A percentile compares a stretch with the other conserved stretches of the same genome.
phyloP scores from a whole-genome alignment of 2,797 vertebrate genomes.

The Cynodonichthys magdalenae region DNA sequence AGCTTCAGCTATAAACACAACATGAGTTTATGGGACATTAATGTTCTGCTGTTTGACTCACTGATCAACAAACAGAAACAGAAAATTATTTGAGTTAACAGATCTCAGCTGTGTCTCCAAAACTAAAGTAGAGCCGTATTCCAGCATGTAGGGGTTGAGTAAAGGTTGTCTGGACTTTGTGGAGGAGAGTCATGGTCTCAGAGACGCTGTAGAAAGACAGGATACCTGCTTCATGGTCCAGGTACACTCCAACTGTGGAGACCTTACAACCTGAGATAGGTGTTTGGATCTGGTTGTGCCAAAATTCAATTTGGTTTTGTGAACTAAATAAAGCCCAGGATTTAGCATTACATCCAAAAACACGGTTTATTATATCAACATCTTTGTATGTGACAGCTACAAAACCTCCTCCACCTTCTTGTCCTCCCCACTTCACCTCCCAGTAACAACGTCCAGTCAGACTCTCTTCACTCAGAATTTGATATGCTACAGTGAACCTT shows the following conservation, averaged over 20 bases:
- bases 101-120: too few species aligned
- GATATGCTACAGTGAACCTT: slow-evolving; percentile 12
- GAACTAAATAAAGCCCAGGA: slow-evolving; percentile 11
- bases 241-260: slow-evolving; percentile 25
- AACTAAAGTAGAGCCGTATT: too few species aligned
- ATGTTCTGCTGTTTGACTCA: too few species aligned
- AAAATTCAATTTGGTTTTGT: slow-evolving; percentile 25
- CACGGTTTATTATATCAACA: not conserved
- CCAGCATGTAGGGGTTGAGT: too few species aligned
- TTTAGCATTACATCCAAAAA: slow-evolving; percentile 26
- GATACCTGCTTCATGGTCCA: slow-evolving; percentile 17
- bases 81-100: too few species aligned
- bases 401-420: not conserved
- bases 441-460: slow-evolving; percentile 27
- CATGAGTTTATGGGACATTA: too few species aligned
- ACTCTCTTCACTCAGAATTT: slow-evolving; percentile 36
- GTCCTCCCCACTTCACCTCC: slow-evolving; percentile 22
- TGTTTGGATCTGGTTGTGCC: slow-evolving; percentile 3
- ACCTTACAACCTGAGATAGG: not conserved
- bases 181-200: slow-evolving; percentile 37
- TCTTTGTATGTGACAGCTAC: slow-evolving; percentile 6
- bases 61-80: too few species aligned
- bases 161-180: slow-evolving; percentile 38
- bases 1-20: too few species aligned
- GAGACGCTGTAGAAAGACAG: slow-evolving; percentile 32